These are phyloP conservation scores for Drosophila helvetica DNA, from an alignment of 2,888 invertebrate genomes.

Conservation along the genomic window DNA sequence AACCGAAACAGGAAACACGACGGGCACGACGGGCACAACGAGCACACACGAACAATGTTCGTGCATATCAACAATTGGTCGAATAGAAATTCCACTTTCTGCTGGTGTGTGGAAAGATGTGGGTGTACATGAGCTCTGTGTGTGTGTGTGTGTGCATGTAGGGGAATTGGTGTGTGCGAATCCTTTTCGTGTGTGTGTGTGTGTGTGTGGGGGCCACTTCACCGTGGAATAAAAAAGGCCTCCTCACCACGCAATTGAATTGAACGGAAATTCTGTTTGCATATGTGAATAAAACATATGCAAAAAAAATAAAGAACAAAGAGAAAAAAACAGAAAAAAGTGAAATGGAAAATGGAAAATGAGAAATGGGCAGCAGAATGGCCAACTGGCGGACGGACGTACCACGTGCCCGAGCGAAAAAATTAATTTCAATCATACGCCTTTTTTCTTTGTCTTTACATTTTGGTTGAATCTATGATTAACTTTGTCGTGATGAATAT, in stretches of 20 bases:
- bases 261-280: slow-evolving; percentile 77
- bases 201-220: slow-evolving; percentile 63
- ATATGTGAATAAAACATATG: slow-evolving; percentile 76
- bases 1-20: slow-evolving; percentile 56
- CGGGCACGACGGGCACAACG: slow-evolving; percentile 27
- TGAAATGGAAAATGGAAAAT: neutral
- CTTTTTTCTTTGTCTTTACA: neutral
- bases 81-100: slow-evolving; percentile 52
- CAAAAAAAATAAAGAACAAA: slow-evolving; percentile 37
- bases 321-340: slow-evolving; percentile 5
- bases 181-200: slow-evolving; percentile 17
- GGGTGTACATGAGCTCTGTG: slow-evolving; percentile 10
- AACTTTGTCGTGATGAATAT: slow-evolving; percentile 6
- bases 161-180: neutral
- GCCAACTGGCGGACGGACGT: slow-evolving; percentile 10
- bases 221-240: slow-evolving; percentile 53
- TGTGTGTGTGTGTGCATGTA: slow-evolving; percentile 11
- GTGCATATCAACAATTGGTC: slow-evolving; percentile 79
- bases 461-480: slow-evolving; percentile 27
- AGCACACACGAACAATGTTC: slow-evolving; percentile 41
- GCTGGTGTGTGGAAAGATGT: slow-evolving; percentile 10
- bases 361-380: slow-evolving; percentile 11
- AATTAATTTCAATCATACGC: slow-evolving; percentile 29
- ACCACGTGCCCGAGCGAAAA: slow-evolving; percentile 6
- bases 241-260: slow-evolving; percentile 69